Conservation (phyloP, 2,797 vertebrate genomes). For the Leucoraja ocellata region DNA sequence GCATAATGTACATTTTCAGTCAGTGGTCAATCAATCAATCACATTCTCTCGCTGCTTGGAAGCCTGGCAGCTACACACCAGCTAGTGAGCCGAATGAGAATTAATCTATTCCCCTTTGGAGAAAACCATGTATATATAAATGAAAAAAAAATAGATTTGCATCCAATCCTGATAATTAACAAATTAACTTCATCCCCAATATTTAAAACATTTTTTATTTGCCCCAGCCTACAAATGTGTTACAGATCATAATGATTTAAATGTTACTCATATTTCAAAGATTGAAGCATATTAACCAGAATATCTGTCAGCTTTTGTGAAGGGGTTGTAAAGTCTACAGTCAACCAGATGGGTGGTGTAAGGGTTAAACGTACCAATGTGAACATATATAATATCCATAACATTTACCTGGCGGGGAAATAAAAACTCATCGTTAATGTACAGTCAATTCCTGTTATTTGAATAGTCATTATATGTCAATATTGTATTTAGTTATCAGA, state of each 20-base stretch:
- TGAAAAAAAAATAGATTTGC: background rate
- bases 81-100: background rate
- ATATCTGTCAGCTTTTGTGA: background rate
- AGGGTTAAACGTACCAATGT: conserved; percentile 22
- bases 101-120: background rate
- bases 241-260: conserved; percentile 10
- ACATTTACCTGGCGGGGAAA: background rate
- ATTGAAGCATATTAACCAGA: background rate
- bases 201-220: background rate
- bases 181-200: conserved; percentile 1
- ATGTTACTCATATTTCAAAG: conserved; percentile 1
- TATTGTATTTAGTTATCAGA: conserved; percentile 12
- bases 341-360: background rate
- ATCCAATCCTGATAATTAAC: background rate
- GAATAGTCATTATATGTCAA: background rate
- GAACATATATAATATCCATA: conserved; percentile 26
- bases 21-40: background rate
- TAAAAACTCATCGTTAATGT: background rate
- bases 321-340: background rate
- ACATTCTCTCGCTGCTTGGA: background rate
- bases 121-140: background rate
- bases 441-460: conserved; percentile 7
- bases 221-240: background rate
- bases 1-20: too few relatives aligned
- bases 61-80: background rate